Evolutionary conservation across 1,140 invertebrate genomes (phyloP).

Genomic region (Dendroctonus valens): DNA sequence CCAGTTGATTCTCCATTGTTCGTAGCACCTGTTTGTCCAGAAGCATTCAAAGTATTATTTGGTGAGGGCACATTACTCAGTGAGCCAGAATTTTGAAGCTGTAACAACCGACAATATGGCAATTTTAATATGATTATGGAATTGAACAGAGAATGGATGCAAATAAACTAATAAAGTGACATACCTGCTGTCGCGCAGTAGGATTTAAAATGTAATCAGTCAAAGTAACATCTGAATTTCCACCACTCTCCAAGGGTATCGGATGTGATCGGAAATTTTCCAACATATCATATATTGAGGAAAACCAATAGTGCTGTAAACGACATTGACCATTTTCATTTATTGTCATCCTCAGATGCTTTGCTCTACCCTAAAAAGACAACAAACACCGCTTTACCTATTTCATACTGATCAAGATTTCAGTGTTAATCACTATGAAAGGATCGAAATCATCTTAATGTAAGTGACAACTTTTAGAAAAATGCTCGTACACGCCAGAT

Average conservation of each 20-base stretch:
- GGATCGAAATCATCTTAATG: no score
- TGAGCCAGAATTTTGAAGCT: conserved; percentile 35
- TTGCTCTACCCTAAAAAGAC: conserved; percentile 60
- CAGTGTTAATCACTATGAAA: no score
- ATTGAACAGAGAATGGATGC: not conserved
- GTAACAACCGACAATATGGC: not conserved
- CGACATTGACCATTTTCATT: conserved; percentile 90
- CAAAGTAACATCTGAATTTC: conserved; percentile 91
- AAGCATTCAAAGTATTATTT: conserved; percentile 8
- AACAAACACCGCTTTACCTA: no score
- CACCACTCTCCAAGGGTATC: conserved; percentile 95
- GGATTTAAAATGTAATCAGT: conserved; percentile 87
- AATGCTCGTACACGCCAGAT: no score
- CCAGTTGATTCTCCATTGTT: conserved; percentile 12
- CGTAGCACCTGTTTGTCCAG: conserved; percentile 1
- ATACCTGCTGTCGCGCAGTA: conserved; percentile 44
- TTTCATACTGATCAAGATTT: no score
- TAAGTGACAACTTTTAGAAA: no score
- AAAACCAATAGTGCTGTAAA: conserved; percentile 96
- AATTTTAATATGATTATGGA: not conserved
- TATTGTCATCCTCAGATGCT: conserved; percentile 90
- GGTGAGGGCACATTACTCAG: conserved; percentile 18
- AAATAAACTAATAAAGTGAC: not conserved
- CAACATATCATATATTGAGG: conserved; percentile 94
- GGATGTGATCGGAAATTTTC: conserved; percentile 94